These are phyloP conservation scores for Crepidodera aurea DNA, from an alignment of 2,888 invertebrate species.

Conservation along the genomic window DNA sequence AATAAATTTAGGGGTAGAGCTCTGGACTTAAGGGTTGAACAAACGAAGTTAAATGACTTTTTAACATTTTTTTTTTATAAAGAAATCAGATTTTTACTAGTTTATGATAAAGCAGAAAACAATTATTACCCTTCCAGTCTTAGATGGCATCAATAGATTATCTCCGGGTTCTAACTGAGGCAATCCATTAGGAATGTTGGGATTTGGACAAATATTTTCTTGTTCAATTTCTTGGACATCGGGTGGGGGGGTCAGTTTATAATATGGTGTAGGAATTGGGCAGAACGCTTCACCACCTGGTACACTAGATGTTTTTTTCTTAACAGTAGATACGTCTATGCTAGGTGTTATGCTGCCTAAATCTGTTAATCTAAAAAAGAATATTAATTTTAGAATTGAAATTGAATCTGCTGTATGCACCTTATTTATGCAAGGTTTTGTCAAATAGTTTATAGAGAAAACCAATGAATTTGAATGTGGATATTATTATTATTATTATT, in stretches of 20 bases:
- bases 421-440: too few species aligned
- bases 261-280: constrained; percentile 56
- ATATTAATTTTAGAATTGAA: too few species aligned
- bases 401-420: too few species aligned
- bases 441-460: too few species aligned
- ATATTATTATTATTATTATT: too few species aligned
- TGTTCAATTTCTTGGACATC: constrained; percentile 47
- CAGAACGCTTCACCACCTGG: constrained; percentile 62
- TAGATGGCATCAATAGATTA: constrained; percentile 65
- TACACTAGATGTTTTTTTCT: constrained; percentile 68
- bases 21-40: background rate
- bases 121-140: constrained; percentile 12
- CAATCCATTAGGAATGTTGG: constrained; percentile 47
- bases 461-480: too few species aligned
- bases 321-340: constrained; percentile 60
- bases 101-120: too few species aligned
- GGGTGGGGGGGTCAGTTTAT: constrained; percentile 49
- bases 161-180: constrained; percentile 73
- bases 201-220: constrained; percentile 47
- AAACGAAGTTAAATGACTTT: background rate
- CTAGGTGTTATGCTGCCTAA: constrained; percentile 72
- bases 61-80: too few species aligned
- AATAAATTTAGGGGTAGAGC: background rate
- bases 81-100: too few species aligned
- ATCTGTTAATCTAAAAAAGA: constrained; percentile 72